Conservation (phyloP, 2,113 vertebrate genomes). For the Donacobius atricapilla region DNA sequence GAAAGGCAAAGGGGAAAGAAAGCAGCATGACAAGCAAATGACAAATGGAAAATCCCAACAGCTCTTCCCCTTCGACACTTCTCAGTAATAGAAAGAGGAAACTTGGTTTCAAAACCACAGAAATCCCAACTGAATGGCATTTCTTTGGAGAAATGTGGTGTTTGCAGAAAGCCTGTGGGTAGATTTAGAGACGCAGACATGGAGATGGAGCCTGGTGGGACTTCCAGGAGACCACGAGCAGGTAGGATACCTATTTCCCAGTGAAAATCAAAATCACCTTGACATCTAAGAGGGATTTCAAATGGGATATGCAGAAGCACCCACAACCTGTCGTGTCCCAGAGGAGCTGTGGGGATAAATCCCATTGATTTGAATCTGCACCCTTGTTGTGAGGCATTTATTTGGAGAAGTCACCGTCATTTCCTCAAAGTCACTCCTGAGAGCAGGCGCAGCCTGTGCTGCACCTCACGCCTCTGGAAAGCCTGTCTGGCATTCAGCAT, state of each 20-base stretch:
- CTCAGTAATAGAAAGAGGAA: slow-evolving; percentile 27
- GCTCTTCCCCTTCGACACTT: slow-evolving; percentile 19
- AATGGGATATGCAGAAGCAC: neutral
- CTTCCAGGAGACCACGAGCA: neutral
- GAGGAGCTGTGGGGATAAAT: neutral
- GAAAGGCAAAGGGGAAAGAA: slow-evolving; percentile 11
- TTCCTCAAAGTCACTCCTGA: neutral
- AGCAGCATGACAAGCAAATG: neutral
- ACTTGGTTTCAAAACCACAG: neutral
- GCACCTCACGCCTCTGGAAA: neutral
- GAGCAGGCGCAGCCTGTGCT: neutral
- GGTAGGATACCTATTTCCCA: neutral
- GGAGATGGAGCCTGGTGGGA: neutral
- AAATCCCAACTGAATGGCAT: neutral
- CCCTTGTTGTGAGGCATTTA: neutral
- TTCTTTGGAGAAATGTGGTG: neutral
- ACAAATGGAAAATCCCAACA: slow-evolving; percentile 44
- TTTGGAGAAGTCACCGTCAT: neutral
- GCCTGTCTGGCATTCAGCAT: neutral
- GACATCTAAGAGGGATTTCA: neutral
- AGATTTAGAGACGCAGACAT: neutral
- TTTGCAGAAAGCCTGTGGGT: neutral
- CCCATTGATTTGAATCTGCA: neutral
- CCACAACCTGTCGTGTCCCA: neutral
- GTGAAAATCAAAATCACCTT: neutral